Evolutionary conservation across 2,888 invertebrate genomes (phyloP).

Genomic region (Drosophila sordidapex): DNA sequence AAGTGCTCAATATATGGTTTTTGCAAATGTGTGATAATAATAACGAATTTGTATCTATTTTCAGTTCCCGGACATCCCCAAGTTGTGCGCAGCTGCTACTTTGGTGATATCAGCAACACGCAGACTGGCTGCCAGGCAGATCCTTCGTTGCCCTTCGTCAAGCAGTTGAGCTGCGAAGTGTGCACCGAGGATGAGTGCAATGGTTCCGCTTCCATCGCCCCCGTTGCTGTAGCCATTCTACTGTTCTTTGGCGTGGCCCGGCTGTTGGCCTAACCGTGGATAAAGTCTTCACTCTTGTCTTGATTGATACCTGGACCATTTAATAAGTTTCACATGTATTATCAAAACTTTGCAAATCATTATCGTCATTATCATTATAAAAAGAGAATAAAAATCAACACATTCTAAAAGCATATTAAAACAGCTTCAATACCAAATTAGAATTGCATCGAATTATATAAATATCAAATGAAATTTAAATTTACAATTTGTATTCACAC

Average conservation of each 20-base stretch:
- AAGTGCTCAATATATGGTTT: background rate
- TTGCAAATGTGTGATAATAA: background rate
- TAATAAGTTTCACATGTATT: slow-evolving; percentile 1
- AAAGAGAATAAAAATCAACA: background rate
- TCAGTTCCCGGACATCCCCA: slow-evolving; percentile 64
- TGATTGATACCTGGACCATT: slow-evolving; percentile 10
- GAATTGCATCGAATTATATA: background rate
- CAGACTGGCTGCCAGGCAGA: slow-evolving; percentile 78
- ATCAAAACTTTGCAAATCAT: background rate
- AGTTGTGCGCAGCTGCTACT: slow-evolving; percentile 77
- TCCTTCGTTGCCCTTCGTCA: slow-evolving; percentile 73
- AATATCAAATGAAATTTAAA: background rate
- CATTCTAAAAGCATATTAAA: slow-evolving; percentile 22
- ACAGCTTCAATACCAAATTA: slow-evolving; percentile 28
- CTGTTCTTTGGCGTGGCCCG: slow-evolving; percentile 80
- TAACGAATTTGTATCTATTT: background rate
- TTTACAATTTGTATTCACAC: background rate
- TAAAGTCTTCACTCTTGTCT: background rate
- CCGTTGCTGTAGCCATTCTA: slow-evolving; percentile 75
- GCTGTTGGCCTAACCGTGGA: slow-evolving; percentile 67
- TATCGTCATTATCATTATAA: background rate
- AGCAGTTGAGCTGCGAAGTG: slow-evolving; percentile 76
- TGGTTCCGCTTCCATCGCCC: slow-evolving; percentile 69
- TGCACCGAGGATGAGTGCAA: slow-evolving; percentile 81
- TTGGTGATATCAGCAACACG: slow-evolving; percentile 77